Base-by-base conservation (phyloP, 2,888 invertebrate species). In the Nomada hirtipes region DNA sequence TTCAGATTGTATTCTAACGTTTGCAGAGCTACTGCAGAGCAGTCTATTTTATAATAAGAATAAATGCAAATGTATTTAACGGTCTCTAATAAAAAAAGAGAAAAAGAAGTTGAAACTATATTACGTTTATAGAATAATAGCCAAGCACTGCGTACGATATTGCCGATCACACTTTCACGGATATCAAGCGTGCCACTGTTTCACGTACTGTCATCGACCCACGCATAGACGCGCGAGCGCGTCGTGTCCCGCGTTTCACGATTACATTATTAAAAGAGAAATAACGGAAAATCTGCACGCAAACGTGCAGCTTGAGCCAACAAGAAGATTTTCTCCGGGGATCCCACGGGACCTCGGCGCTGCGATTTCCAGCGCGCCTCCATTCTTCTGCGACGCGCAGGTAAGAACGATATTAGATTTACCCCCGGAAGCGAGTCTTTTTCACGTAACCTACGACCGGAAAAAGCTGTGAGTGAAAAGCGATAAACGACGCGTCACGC, bases 391-490 rank as follows among this genome's bases (percentile, higher is more conserved):
- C 76, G 76, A 75, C 79, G 81, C 82, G 83, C 73, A 84, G 81
- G 79, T 86, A 86, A 87, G 84, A 89, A 85, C 83, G 84, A 84
- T 86, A 89, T 90, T 90, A 88, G 86, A 88, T 90, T 88, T 86
- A 80, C 74, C 69, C 26, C 15, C 42, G 69, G 76, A 80, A 82
- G 87, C 82, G 59, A 79, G 78, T 65, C 73, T 75, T 86, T 86
- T 85, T 79, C 88, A 67, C 85, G 77, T 85, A 78, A 78, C 72
- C 68, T 57, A 61, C 57, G 64, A 53, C 55, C 81, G 80, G 74
- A 84, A 88, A 86, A 83, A 82, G 64, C 36, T 72, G 23, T 7
- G 74, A 82, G 64, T 26, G 85, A 77, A 88, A 83, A 80, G 75
- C 88, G 87, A 88, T 88, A 85, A 88, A 88, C 88, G 85, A 82